phyloP scores from a whole-genome alignment of 2,797 vertebrate genomes.

The Chelon auratus region DNA sequence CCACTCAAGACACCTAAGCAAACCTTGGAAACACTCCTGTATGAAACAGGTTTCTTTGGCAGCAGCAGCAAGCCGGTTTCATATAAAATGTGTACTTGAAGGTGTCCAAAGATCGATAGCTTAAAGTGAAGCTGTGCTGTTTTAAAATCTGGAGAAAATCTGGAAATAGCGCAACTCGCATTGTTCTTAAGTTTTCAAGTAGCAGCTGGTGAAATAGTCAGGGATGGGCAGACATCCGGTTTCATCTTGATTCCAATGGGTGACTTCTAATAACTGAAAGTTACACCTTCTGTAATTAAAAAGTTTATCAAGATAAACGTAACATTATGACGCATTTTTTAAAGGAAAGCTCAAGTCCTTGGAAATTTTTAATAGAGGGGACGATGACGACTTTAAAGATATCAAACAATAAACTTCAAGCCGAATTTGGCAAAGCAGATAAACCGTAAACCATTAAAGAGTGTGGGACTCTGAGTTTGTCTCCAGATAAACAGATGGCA shows the following conservation, averaged over 20 bases:
- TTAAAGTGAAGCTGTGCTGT: slow-evolving; percentile 35
- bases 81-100: slow-evolving; percentile 52
- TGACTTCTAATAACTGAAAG: slow-evolving; percentile 2
- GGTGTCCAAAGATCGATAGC: slow-evolving; percentile 58
- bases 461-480: slow-evolving; percentile 46
- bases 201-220: slow-evolving; percentile 17
- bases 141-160: slow-evolving; percentile 24
- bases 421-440: slow-evolving; percentile 51
- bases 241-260: not conserved
- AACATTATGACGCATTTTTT: slow-evolving; percentile 26
- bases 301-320: slow-evolving; percentile 20
- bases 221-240: not conserved
- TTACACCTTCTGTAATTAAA: slow-evolving; percentile 6
- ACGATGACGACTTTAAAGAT: slow-evolving; percentile 50
- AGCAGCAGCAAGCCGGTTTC: slow-evolving; percentile 48
- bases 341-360: slow-evolving; percentile 21
- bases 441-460: slow-evolving; percentile 57
- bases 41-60: slow-evolving; percentile 62
- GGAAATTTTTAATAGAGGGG: slow-evolving; percentile 33
- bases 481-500: slow-evolving; percentile 75
- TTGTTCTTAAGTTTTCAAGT: slow-evolving; percentile 3
- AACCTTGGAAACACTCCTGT: slow-evolving; percentile 58
- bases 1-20: slow-evolving; percentile 63
- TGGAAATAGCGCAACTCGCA: not conserved
- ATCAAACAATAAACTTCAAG: slow-evolving; percentile 56